Conservation (phyloP, 2,888 invertebrate species). For the Nezara viridula region DNA sequence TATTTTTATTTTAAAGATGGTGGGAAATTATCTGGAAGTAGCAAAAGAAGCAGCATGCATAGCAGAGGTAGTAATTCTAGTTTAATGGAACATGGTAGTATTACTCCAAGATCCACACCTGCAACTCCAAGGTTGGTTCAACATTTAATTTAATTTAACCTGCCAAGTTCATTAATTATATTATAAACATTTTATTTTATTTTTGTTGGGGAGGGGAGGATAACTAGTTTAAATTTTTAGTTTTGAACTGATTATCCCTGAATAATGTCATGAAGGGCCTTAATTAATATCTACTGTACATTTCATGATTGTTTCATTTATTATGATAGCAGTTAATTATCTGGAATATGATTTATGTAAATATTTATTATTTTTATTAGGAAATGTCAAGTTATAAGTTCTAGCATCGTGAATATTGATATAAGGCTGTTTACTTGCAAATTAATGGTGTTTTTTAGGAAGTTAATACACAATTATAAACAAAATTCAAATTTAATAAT, state of each 20-base stretch:
- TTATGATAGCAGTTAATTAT: background rate
- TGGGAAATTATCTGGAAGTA: conserved; percentile 82
- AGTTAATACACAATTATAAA: background rate
- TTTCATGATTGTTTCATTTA: background rate
- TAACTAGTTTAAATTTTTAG: background rate
- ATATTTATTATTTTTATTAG: background rate
- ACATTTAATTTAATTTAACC: background rate
- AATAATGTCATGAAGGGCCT: background rate
- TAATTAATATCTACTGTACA: background rate
- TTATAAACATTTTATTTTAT: background rate
- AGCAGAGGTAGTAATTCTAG: conserved; percentile 93
- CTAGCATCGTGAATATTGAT: background rate
- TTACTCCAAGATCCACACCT: conserved; percentile 91
- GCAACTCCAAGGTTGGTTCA: conserved; percentile 83
- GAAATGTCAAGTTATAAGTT: background rate
- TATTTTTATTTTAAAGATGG: conserved; percentile 72
- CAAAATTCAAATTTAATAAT: background rate
- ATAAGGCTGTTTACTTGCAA: background rate
- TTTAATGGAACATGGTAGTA: conserved; percentile 83
- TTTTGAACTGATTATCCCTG: background rate
- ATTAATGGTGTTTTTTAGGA: background rate
- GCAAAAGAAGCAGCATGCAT: conserved; percentile 91
- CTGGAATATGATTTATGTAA: background rate
- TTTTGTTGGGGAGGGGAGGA: background rate
- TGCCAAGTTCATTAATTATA: background rate